Conservation (phyloP, 2,888 invertebrate species). For the Pseudococcus viburni region DNA sequence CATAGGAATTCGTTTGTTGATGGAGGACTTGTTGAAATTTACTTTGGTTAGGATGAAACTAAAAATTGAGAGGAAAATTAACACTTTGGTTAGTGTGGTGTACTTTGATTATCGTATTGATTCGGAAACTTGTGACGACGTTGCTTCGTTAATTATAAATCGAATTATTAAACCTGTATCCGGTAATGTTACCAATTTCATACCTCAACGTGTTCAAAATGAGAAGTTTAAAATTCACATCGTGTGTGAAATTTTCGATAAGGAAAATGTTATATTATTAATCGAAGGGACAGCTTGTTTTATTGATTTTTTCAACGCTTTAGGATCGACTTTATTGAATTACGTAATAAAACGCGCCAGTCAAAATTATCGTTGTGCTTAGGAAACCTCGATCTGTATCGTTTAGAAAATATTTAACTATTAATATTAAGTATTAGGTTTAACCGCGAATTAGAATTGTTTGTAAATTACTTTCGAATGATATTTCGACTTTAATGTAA, state of each 20-base stretch:
- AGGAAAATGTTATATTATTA: neutral
- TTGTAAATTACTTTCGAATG: too few relatives aligned
- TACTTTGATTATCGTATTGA: neutral
- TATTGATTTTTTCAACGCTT: neutral
- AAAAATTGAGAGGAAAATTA: neutral
- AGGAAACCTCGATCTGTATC: too few relatives aligned
- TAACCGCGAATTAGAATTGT: too few relatives aligned
- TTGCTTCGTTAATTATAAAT: neutral
- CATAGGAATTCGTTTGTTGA: neutral
- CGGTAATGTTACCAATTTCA: too few relatives aligned
- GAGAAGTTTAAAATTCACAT: neutral
- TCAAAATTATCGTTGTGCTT: too few relatives aligned
- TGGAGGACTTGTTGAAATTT: neutral
- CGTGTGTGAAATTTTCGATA: neutral
- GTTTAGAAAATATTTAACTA: too few relatives aligned
- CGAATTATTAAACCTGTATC: neutral
- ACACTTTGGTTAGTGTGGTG: neutral
- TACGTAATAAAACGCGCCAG: too few relatives aligned
- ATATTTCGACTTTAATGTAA: too few relatives aligned
- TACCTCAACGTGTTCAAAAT: too few relatives aligned
- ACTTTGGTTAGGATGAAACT: neutral
- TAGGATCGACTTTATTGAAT: too few relatives aligned
- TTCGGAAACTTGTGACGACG: neutral
- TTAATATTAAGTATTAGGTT: too few relatives aligned
- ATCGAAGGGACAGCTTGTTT: neutral